Base-by-base conservation (phyloP, 2,113 vertebrate genomes). In the Camelus dromedarius region DNA sequence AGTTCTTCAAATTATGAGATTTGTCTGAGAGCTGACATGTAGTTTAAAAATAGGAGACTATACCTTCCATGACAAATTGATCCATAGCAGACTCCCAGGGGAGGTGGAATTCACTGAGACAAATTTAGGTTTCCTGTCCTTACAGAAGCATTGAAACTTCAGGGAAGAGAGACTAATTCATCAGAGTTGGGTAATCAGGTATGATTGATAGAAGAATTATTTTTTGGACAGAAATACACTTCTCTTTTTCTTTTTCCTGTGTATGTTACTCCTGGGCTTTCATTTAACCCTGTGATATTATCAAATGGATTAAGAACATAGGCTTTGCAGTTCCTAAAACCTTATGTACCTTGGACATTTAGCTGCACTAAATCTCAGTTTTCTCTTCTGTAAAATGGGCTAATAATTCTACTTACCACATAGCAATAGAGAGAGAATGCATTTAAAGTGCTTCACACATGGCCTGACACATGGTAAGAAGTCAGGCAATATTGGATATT, bases 91-190 rank as follows among this genome's bases (percentile, higher is more conserved):
- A 52, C 64, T 82, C 54, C 50, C 42, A 48, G 8, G 42, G n/a
- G 42, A 79, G 32, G 42, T 70, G 42, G n/a, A 38, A 81, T 72
- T 60, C 69, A 82, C 48, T 50, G 67, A 83, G 58, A 93, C 35
- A 94, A 62, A 64, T 85, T 94, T 50, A 76, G 76, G 32, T 94
- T 91, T 97, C 77, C 54, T 94, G 58, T 92, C n/a, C 54, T 88
- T 88, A 83, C 9, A 72, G 56, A 83, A 87, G 10, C 12, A 42
- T 22, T 79, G 48, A 10, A 60, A 32, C 38, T 80, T 75, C 32
- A 80, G 58, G 12, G 38, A 80, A 79, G 35, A 72, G 58, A 1
- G n/a, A 24, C 16, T 90, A 1, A 52, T 42, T 94, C 56, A 67
- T 60, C 52, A 54, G 32, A 87, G 2, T 92, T 81, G 26, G 9